Conservation (phyloP, 2,113 vertebrate genomes). For the Balaenoptera acutorostrata region DNA sequence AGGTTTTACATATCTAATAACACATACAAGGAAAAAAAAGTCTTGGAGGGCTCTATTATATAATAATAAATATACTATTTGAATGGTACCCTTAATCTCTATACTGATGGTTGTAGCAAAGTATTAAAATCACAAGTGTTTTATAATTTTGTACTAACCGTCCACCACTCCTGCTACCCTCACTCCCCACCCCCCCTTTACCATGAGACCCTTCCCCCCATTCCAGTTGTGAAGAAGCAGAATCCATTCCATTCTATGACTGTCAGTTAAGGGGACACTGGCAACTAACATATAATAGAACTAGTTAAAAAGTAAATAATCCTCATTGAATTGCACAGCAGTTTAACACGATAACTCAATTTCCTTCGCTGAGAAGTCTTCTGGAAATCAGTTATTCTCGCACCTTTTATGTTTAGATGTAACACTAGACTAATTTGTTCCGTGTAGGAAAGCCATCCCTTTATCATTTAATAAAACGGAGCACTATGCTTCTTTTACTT, state of each 20-base stretch:
- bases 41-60: background rate
- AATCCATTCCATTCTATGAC: background rate
- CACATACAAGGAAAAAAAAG: background rate
- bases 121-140: background rate
- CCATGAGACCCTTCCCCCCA: background rate
- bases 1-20: background rate
- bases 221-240: background rate
- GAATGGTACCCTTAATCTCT: background rate
- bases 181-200: background rate
- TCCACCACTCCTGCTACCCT: background rate
- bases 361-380: background rate
- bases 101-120: background rate
- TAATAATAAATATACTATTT: background rate
- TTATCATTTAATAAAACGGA: background rate
- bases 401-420: background rate
- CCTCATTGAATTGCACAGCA: background rate
- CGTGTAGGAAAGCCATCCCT: background rate
- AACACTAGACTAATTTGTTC: background rate
- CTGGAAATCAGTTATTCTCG: background rate
- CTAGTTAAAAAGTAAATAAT: background rate
- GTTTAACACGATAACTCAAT: background rate
- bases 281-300: background rate
- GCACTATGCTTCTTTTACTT: background rate
- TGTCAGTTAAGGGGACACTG: background rate
- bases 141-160: background rate